These are phyloP conservation scores for Esperia sulphurella DNA, from an alignment of 2,888 invertebrate genomes.

Conservation along the genomic window DNA sequence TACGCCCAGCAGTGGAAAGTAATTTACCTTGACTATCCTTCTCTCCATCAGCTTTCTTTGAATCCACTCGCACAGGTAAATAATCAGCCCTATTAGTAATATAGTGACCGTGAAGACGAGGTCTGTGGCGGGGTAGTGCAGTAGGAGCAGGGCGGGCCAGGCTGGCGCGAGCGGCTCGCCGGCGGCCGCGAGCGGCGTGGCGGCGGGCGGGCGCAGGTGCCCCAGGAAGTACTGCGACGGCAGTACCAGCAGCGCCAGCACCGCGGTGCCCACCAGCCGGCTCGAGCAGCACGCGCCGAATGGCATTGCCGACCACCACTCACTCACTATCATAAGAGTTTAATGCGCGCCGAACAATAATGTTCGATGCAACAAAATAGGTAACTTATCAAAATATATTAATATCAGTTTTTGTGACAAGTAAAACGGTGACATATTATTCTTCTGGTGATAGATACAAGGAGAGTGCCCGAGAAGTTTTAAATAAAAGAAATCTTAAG, in stretches of 20 bases:
- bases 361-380: too few species aligned
- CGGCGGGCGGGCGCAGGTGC: constrained; percentile 21
- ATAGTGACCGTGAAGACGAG: constrained; percentile 40
- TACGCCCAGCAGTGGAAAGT: too few species aligned
- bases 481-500: too few species aligned
- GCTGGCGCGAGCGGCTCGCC: constrained; percentile 15
- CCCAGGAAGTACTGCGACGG: constrained; percentile 57
- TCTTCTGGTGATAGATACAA: too few species aligned
- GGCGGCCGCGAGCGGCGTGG: constrained; percentile 7
- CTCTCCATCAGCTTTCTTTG: constrained; percentile 62
- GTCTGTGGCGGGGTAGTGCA: constrained; percentile 44
- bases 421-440: too few species aligned
- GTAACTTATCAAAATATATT: too few species aligned
- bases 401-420: too few species aligned
- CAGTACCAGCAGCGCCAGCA: constrained; percentile 47
- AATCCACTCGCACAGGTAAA: constrained; percentile 58
- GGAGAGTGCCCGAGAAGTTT: too few species aligned
- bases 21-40: constrained; percentile 56
- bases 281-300: constrained; percentile 41
- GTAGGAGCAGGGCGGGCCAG: constrained; percentile 26
- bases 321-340: too few species aligned
- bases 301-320: constrained; percentile 35
- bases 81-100: constrained; percentile 35
- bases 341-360: not conserved
- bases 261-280: constrained; percentile 46